Evolutionary conservation across 2,797 vertebrate species (phyloP), one percentile per base, ranked within the genome.

Genomic region (Menidia menidia): DNA sequence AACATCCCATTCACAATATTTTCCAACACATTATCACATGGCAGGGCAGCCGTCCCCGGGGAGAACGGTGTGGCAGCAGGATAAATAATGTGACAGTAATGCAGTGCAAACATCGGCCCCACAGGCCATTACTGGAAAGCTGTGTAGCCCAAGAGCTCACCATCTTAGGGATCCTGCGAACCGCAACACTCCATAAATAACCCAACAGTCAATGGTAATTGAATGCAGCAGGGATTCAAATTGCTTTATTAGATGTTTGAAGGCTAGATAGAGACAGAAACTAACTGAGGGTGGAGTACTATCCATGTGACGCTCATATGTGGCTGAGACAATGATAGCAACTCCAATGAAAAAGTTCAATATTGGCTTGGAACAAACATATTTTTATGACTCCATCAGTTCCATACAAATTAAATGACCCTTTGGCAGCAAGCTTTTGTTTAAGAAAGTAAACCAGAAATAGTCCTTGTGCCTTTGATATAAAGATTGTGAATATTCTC

Each of bases 11-110:
- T 65, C 18, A 42, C 6, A 50, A 31, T 65, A 69, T 82, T 81
- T 79, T 72, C 68, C 69, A 82, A 81, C 76, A 74, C 41, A 12
- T 55, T 56, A 74, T 56, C 55, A 52, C 42, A 71, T 57, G 35
- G 13, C 72, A 58, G 56, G 58, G 19, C 62, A 66, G 58, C 35
- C 50, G n/a, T 53, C 63, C 73, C 64, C 50, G 6, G 1, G 76
- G 69, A 70, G 63, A 39, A 32, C 13, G 42, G 44, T 50, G 62
- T 30, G 32, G 53, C 14, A 11, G 47, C 14, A 11, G 47, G 75
- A 68, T 71, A 74, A 86, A 79, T 77, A 79, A 79, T 78, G 74
- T 72, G 83, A 84, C 81, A 66, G 77, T 80, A 80, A 87, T 60
- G 70, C 71, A 83, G 68, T 56, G 53, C 35, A 64, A 57, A 72